phyloP scores from a whole-genome alignment of 1,140 invertebrate genomes.

The Cyclargus thomasi region DNA sequence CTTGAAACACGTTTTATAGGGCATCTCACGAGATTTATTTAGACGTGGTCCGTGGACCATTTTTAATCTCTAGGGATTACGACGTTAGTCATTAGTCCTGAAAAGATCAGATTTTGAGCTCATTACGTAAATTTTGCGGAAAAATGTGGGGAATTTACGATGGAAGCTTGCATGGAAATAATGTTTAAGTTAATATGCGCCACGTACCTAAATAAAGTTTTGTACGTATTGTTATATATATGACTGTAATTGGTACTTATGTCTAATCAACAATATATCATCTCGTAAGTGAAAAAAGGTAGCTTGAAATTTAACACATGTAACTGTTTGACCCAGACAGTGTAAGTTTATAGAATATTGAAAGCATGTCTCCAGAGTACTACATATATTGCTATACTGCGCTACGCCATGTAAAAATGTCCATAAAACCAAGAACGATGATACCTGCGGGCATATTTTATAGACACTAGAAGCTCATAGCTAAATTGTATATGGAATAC shows the following conservation, averaged over 20 bases:
- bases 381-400: not conserved
- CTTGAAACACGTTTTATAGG: slow-evolving; percentile 57
- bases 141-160: not conserved
- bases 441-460: slow-evolving; percentile 23
- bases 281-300: not conserved
- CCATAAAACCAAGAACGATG: slow-evolving; percentile 6
- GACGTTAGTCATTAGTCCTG: slow-evolving; percentile 10
- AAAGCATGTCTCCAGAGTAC: not conserved
- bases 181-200: too few species aligned
- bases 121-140: slow-evolving; percentile 3
- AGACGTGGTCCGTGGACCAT: slow-evolving; percentile 55
- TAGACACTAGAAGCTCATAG: slow-evolving; percentile 48
- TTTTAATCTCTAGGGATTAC: slow-evolving; percentile 47
- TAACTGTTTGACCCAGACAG: too few species aligned
- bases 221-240: too few species aligned
- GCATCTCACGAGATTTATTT: slow-evolving; percentile 63
- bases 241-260: too few species aligned
- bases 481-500: slow-evolving; percentile 60
- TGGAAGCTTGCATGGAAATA: too few species aligned
- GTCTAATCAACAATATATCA: too few species aligned
- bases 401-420: not conserved
- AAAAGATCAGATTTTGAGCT: slow-evolving; percentile 12
- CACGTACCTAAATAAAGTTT: too few species aligned
- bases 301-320: not conserved
- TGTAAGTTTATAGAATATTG: not conserved